Evolutionary conservation across 2,797 vertebrate genomes (phyloP), one percentile per base, ranked within the genome.

Genomic region (Sebastes elongatus): DNA sequence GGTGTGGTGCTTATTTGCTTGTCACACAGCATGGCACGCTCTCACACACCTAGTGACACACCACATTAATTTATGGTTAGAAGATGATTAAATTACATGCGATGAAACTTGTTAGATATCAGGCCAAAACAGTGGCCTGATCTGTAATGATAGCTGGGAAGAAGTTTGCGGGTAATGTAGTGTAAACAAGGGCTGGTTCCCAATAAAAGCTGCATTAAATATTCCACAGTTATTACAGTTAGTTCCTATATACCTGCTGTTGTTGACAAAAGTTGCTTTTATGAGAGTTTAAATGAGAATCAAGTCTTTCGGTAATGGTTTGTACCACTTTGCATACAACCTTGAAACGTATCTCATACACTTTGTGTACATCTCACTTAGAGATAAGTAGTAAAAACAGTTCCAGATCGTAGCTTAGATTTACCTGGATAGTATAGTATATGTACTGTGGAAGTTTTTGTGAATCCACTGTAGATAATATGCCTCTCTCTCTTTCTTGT

Each of bases 1-100:
- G 76, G 56, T 4, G 49, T 61, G 38, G 49, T 33, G 20, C 46
- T 65, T 10, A 62, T 76, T 82, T 83, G 77, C 46, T 42, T 76
- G 32, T 65, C 49, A 63, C 28, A 53, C 35, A 18, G 8, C 32
- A 23, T 33, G 71, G 25, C 55, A 62, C 23, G 42, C 57, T 72
- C 27, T 32, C 35, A 32, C 68, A 64, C 3, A n/a, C 49, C 71
- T 42, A 10, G 22, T 68, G 64, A 71, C 52, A 64, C 18, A 59
- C 55, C 14, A 46, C 76, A 71, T 25, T 6, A 1, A 57, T 53
- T n/a, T 71, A 52, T 28, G 5, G 20, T 22, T 52, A 9, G 10
- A 27, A 52, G 7, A 66, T 7, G 42, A 22, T 74, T 23, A 62
- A 30, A 75, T 55, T 28, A 56, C 61, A 38, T 55, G 28, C 23